Percentiles rank a stretch among this genome's conserved stretches.
Conservation (phyloP, 2,113 vertebrate genomes). For the Grammomys dolichurus region DNA sequence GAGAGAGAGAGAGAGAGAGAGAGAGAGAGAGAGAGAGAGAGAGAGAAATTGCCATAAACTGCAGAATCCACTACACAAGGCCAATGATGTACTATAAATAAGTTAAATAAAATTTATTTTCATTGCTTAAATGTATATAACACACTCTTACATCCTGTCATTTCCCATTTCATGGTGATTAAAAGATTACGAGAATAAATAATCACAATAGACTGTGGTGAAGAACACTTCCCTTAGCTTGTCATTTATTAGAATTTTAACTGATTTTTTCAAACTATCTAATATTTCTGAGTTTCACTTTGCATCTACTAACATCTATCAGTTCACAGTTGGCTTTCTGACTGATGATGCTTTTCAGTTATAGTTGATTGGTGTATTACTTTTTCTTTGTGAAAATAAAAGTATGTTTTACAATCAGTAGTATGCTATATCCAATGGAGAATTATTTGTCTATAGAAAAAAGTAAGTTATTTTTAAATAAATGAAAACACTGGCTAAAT, state of each 20-base stretch:
- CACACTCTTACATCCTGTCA: background rate
- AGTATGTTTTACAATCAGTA: background rate
- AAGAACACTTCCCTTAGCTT: background rate
- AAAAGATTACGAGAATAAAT: background rate
- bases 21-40: background rate
- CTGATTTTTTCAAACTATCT: background rate
- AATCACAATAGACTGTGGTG: background rate
- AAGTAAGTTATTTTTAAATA: background rate
- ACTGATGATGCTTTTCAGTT: background rate
- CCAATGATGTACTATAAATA: background rate
- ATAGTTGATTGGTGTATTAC: background rate
- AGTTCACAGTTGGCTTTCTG: background rate
- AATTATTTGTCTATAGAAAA: background rate
- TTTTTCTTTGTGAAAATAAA: conserved; percentile 10
- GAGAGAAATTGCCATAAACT: background rate
- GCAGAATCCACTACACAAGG: too few relatives aligned
- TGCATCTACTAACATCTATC: background rate
- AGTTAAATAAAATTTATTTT: background rate
- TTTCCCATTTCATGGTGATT: background rate
- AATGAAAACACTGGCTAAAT: conserved; percentile 2
- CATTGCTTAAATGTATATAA: background rate
- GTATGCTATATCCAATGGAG: background rate
- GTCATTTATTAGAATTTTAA: background rate
- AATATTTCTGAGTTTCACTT: background rate
- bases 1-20: background rate